Percentiles rank a stretch among this genome's conserved stretches.
Conservation (phyloP, 2,797 vertebrate species). For the Propithecus perrieri region DNA sequence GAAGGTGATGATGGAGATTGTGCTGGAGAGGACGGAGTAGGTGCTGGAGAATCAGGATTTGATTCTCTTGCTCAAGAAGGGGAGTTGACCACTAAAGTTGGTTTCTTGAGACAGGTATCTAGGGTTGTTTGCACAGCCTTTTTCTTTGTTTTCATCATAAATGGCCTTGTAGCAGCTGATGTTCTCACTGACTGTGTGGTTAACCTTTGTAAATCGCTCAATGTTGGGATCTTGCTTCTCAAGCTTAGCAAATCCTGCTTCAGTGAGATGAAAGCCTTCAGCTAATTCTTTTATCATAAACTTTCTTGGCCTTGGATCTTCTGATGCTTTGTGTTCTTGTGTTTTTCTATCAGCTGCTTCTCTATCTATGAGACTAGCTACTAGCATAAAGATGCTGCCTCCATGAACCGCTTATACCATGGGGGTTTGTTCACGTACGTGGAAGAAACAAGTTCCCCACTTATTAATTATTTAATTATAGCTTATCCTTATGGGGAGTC, state of each 20-base stretch:
- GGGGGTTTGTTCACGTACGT: too few relatives aligned
- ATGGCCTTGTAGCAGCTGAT: not conserved
- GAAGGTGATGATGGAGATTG: not conserved
- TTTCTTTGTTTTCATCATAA: not conserved
- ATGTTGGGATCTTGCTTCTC: not conserved
- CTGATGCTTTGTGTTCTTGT: not conserved
- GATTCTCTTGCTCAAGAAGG: not conserved
- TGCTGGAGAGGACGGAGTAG: not conserved
- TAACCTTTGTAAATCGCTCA: not conserved
- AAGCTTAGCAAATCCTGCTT: not conserved
- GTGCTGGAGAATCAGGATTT: not conserved
- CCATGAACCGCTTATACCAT: not conserved
- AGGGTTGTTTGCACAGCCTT: not conserved
- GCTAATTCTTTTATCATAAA: not conserved
- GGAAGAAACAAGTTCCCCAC: not conserved
- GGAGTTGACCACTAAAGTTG: not conserved
- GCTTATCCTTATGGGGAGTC: not conserved
- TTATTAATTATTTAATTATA: not conserved
- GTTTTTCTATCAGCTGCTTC: not conserved
- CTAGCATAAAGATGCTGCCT: not conserved
- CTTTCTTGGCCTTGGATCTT: not conserved
- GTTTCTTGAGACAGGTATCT: not conserved
- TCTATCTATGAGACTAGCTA: not conserved
- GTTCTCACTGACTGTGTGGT: not conserved
- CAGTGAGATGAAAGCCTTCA: not conserved